phyloP scores from a whole-genome alignment of 2,888 invertebrate genomes.

The Pycnomerus fuliginosus region DNA sequence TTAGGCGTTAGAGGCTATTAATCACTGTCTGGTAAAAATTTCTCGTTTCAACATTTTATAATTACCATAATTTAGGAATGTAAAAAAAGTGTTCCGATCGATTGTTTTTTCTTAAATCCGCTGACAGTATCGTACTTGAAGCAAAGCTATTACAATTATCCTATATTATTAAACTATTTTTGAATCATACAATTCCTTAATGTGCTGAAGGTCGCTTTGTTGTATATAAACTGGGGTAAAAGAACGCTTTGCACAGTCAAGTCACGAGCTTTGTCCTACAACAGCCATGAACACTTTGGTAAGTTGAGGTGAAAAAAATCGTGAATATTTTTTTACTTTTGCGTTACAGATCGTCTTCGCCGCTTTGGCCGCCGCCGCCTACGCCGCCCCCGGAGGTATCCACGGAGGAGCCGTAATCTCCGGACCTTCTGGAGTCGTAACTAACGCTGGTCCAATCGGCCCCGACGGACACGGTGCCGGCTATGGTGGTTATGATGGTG shows the following conservation, averaged over 20 bases:
- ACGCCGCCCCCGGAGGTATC: constrained; percentile 20
- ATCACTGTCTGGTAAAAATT: too few relatives aligned
- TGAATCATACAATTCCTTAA: constrained; percentile 17
- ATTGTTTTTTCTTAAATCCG: too few relatives aligned
- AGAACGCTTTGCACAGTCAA: constrained; percentile 15
- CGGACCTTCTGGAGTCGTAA: constrained; percentile 22
- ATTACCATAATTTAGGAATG: too few relatives aligned
- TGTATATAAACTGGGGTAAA: constrained; percentile 31
- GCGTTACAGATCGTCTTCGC: constrained; percentile 18
- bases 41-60: too few relatives aligned
- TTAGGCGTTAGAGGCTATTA: too few relatives aligned
- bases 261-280: constrained; percentile 22
- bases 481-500: constrained; percentile 15
- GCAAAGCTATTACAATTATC: constrained; percentile 4
- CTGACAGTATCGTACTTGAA: constrained; percentile 11
- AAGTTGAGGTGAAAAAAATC: constrained; percentile 10
- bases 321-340: neutral
- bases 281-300: constrained; percentile 31
- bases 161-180: constrained; percentile 18
- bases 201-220: constrained; percentile 28
- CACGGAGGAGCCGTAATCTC: constrained; percentile 13
- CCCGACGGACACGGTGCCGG: constrained; percentile 22
- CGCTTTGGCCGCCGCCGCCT: constrained; percentile 27
- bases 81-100: too few relatives aligned
- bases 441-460: constrained; percentile 18